Evolutionary conservation across 2,888 invertebrate species (phyloP), one percentile per base, ranked within the genome.

Genomic region (Eumacrocentrus americanus): DNA sequence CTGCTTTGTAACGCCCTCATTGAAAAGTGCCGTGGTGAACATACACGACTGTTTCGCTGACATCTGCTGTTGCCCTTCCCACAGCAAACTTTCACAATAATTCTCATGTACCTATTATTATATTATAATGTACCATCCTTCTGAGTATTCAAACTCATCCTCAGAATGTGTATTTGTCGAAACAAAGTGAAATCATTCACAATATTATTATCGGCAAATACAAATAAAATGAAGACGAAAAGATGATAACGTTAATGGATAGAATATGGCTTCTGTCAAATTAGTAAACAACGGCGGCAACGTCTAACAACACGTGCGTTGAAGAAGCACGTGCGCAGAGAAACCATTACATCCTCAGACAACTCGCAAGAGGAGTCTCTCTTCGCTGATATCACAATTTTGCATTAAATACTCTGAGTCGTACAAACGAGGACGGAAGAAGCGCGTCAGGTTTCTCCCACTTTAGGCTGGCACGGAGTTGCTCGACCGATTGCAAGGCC

Each of bases 381-480:
- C n/a, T 29, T 29, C 9, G 29, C 29, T 29, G 29, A 29, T 29
- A 29, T 29, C 29, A 29, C 29, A 29, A 29, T 29, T 6, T 29
- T 29, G 29, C 29, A 29, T 29, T 29, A 29, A 29, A 29, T n/a
- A n/a, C n/a, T 6, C 29, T 29, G 29, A 29, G 29, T 9, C 9
- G 4, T 29, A 9, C 9, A 67, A 72, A 69, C 71, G 70, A 72
- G 72, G 71, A 70, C 68, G 70, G 60, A 51, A 60, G n/a, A 46
- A 25, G n/a, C 20, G 23, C 50, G 70, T 72, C 71, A 44, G 34
- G 66, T 51, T 58, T 51, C 55, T 61, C 70, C 71, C 72, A 53
- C 47, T 54, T 54, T 11, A 34, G 42, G 20, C 16, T 52, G 47
- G 68, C 70, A 67, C 62, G 61, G 55, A 61, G 56, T 53, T 60